A percentile compares a stretch with the other conserved stretches of the same genome.
phyloP scores from a whole-genome alignment of 2,797 vertebrate species.

The Dallia pectoralis region DNA sequence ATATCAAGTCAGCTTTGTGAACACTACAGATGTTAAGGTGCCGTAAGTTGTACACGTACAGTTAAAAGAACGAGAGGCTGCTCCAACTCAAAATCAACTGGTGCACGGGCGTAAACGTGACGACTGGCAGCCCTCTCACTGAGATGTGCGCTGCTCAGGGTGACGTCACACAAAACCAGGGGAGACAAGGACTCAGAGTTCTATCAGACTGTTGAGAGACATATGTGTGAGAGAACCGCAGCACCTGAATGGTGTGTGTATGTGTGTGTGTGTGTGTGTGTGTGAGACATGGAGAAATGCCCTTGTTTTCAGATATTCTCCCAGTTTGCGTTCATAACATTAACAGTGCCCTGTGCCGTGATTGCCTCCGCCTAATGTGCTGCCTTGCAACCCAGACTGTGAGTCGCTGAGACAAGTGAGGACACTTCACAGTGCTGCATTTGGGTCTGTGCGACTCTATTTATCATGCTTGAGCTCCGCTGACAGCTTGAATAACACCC shows the following conservation, averaged over 20 bases:
- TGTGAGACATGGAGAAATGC: slow-evolving; percentile 16
- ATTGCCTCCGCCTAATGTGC: slow-evolving; percentile 14
- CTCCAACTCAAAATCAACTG: background rate
- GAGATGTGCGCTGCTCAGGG: background rate
- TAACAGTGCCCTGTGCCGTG: slow-evolving; percentile 2
- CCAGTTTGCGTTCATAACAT: slow-evolving; percentile 22
- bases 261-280: background rate
- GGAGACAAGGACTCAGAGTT: background rate
- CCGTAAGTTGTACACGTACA: background rate
- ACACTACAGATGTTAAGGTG: background rate
- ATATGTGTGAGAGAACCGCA: no score
- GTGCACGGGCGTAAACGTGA: background rate
- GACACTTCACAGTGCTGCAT: slow-evolving; percentile 32
- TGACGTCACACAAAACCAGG: background rate
- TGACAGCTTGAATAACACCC: slow-evolving; percentile 42
- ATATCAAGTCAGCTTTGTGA: background rate
- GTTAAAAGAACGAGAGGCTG: background rate
- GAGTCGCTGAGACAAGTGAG: slow-evolving; percentile 33
- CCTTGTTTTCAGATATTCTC: slow-evolving; percentile 22
- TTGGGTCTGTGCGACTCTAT: slow-evolving; percentile 38
- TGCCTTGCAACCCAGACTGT: slow-evolving; percentile 1
- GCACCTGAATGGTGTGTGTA: background rate
- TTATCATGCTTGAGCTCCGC: slow-evolving; percentile 49
- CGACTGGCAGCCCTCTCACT: background rate
- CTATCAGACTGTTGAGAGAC: background rate